phyloP scores from a whole-genome alignment of 1,140 invertebrate species.

The Neuroterus valhalla region DNA sequence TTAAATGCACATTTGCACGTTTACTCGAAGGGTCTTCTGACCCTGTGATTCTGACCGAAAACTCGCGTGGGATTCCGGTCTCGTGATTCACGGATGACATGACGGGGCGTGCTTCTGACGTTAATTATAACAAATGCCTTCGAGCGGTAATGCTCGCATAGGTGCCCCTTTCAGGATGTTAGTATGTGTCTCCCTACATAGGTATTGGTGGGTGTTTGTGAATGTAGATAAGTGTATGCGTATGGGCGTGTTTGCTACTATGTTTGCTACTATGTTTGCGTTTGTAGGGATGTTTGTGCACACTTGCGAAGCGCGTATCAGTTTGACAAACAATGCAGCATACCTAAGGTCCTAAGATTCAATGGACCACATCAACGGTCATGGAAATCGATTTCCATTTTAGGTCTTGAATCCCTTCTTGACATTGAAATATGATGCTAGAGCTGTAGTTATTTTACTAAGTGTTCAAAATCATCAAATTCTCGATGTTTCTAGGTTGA shows the following conservation, averaged over 20 bases:
- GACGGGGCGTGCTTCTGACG: conserved; percentile 51
- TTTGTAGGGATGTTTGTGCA: not conserved
- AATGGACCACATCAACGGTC: too few species aligned
- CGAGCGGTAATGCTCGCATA: conserved; percentile 38
- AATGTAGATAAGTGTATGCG: too few species aligned
- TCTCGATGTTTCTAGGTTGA: not conserved
- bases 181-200: too few species aligned
- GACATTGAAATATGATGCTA: too few species aligned
- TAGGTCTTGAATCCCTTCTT: too few species aligned
- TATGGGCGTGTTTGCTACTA: too few species aligned
- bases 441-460: too few species aligned
- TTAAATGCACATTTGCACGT: conserved; percentile 18
- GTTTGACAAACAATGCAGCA: not conserved
- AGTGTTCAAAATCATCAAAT: too few species aligned
- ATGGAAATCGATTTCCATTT: too few species aligned
- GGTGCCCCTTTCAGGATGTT: not conserved
- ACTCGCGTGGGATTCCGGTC: conserved; percentile 53
- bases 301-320: not conserved
- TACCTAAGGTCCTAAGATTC: too few species aligned
- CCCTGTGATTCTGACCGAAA: conserved; percentile 50
- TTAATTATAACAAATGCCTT: conserved; percentile 62
- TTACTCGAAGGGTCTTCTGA: not conserved
- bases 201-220: too few species aligned
- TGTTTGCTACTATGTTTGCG: not conserved
- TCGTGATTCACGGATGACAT: conserved; percentile 49